These are phyloP conservation scores for Enteromius afrohamiltoni DNA, from an alignment of 2,797 vertebrate species.

Conservation along the genomic window DNA sequence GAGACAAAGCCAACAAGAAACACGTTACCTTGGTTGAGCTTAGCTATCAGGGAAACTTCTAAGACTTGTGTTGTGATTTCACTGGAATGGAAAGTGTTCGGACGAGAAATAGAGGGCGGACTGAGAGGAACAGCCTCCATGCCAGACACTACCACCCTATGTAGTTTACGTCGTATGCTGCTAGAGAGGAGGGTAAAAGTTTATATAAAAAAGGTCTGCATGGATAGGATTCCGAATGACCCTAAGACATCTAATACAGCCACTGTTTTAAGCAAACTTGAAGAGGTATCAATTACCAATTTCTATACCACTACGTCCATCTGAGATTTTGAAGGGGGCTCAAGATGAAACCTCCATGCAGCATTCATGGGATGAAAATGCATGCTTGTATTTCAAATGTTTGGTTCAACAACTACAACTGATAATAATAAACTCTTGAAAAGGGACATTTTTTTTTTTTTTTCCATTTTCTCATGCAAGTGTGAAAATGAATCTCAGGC, in stretches of 20 bases:
- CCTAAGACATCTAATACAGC: neutral
- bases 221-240: neutral
- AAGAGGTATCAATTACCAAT: neutral
- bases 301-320: neutral
- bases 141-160: neutral
- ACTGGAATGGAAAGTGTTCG: neutral
- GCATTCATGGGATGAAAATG: conserved; percentile 35
- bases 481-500: conserved; percentile 11
- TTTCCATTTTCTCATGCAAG: conserved; percentile 26
- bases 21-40: neutral
- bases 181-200: neutral
- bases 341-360: conserved; percentile 9
- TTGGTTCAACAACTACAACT: conserved; percentile 41
- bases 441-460: conserved; percentile 31
- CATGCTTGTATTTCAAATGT: neutral
- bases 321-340: neutral
- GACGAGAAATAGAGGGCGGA: neutral
- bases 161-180: neutral
- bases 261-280: neutral
- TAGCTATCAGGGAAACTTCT: neutral
- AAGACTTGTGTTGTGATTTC: neutral
- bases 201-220: neutral
- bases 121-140: neutral
- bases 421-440: conserved; percentile 35
- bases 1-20: conserved; percentile 1